A percentile compares a stretch with the other conserved stretches of the same genome.
Conservation (phyloP, 1,140 invertebrate genomes). For the Atopsyche davidsoni region DNA sequence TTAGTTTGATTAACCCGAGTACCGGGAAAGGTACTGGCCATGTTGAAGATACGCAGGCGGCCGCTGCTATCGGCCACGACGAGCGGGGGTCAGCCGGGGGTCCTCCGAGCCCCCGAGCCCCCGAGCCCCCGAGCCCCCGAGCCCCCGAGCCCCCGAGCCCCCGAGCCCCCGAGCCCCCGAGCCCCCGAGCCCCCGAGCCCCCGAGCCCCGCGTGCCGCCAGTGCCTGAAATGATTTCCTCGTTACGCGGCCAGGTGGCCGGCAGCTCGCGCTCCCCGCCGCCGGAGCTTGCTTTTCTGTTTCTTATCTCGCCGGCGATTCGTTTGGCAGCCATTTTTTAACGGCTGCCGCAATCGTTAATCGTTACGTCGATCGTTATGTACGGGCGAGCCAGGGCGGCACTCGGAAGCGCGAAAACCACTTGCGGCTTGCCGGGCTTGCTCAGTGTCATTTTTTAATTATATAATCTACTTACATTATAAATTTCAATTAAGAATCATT, state of each 20-base stretch:
- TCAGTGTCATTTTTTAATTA: too few species aligned
- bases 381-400: constrained; percentile 20
- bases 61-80: too few species aligned
- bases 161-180: constrained; percentile 19
- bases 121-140: too few species aligned
- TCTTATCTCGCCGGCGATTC: constrained; percentile 30
- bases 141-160: too few species aligned
- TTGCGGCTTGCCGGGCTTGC: too few species aligned
- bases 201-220: not conserved
- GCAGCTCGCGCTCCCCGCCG: constrained; percentile 2
- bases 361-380: constrained; percentile 31
- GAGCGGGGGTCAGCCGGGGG: constrained; percentile 7
- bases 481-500: too few species aligned
- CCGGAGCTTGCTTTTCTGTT: constrained; percentile 22
- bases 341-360: constrained; percentile 30
- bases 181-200: not conserved
- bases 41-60: too few species aligned
- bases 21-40: too few species aligned
- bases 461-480: too few species aligned
- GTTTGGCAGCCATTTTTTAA: constrained; percentile 33
- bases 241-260: not conserved
- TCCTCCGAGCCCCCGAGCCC: constrained; percentile 5
- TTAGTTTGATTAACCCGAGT: not conserved
- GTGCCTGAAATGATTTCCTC: not conserved
- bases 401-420: not conserved